Conservation (phyloP, 2,113 vertebrate species). For the Condylura cristata region DNA sequence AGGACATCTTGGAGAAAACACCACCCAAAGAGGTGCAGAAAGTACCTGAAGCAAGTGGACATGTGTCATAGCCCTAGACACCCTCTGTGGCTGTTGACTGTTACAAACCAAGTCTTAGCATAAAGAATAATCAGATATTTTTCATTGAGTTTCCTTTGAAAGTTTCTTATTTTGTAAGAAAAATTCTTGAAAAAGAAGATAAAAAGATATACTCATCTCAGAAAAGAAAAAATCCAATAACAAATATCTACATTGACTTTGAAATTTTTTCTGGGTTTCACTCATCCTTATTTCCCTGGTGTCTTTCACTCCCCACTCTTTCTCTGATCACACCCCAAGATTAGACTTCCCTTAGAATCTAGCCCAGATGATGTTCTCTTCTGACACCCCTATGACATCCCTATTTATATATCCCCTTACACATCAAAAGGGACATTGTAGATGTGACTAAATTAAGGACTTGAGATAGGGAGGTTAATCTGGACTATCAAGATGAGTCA, state of each 20-base stretch:
- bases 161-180: not conserved
- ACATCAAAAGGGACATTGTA: not conserved
- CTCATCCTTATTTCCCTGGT: too few relatives aligned
- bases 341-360: not conserved
- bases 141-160: not conserved
- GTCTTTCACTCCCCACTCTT: not conserved
- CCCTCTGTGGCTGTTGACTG: too few relatives aligned
- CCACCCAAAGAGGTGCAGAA: not conserved
- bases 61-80: rapidly evolving
- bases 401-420: not conserved
- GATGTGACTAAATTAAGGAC: not conserved
- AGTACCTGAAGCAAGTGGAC: not conserved
- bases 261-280: not conserved
- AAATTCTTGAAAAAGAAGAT: not conserved
- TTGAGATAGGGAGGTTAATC: not conserved
- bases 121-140: not conserved
- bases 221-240: not conserved
- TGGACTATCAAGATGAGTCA: not conserved
- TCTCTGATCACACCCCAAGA: not conserved
- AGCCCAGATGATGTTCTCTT: not conserved
- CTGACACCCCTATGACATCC: too few relatives aligned
- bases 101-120: not conserved
- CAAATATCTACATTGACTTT: not conserved
- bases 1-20: not conserved
- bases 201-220: not conserved